A percentile compares a stretch with the other conserved stretches of the same genome.
phyloP scores from a whole-genome alignment of 1,140 invertebrate genomes.

The Monochamus saltuarius region DNA sequence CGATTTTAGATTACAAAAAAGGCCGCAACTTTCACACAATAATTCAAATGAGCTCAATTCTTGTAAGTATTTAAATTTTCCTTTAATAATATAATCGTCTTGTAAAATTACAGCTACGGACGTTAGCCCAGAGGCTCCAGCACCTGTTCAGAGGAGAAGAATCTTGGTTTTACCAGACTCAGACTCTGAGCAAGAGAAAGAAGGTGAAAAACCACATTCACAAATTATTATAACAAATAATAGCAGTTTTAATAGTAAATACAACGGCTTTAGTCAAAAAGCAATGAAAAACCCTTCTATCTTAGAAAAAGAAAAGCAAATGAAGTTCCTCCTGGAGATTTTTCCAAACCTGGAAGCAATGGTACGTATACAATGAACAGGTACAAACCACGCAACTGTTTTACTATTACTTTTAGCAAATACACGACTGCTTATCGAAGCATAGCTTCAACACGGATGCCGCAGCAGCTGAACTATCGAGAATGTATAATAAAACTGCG shows the following conservation, averaged over 20 bases:
- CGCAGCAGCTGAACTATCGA: constrained; percentile 40
- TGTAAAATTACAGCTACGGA: constrained; percentile 20
- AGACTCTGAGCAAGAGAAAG: constrained; percentile 44
- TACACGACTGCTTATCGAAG: constrained; percentile 43
- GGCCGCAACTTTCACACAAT: constrained; percentile 33
- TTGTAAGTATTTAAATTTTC: constrained; percentile 32
- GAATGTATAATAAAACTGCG: constrained; percentile 23
- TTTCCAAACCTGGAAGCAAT: constrained; percentile 43
- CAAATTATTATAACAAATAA: constrained; percentile 10
- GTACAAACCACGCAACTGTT: neutral
- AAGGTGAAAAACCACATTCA: constrained; percentile 12
- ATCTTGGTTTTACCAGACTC: constrained; percentile 42
- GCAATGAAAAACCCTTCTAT: constrained; percentile 39
- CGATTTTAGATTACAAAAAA: constrained; percentile 45
- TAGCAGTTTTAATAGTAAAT: constrained; percentile 7
- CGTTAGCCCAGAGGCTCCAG: neutral
- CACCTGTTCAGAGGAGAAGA: constrained; percentile 20
- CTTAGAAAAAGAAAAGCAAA: constrained; percentile 45
- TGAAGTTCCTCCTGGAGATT: constrained; percentile 44
- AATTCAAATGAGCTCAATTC: constrained; percentile 25
- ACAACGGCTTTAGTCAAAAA: constrained; percentile 21
- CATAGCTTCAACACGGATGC: constrained; percentile 44
- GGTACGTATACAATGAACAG: constrained; percentile 31
- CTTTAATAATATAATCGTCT: constrained; percentile 5
- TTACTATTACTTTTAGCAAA: constrained; percentile 31